Percentiles rank a stretch among this genome's conserved stretches.
Conservation (phyloP, 2,888 invertebrate genomes). For the Elysia crispata region DNA sequence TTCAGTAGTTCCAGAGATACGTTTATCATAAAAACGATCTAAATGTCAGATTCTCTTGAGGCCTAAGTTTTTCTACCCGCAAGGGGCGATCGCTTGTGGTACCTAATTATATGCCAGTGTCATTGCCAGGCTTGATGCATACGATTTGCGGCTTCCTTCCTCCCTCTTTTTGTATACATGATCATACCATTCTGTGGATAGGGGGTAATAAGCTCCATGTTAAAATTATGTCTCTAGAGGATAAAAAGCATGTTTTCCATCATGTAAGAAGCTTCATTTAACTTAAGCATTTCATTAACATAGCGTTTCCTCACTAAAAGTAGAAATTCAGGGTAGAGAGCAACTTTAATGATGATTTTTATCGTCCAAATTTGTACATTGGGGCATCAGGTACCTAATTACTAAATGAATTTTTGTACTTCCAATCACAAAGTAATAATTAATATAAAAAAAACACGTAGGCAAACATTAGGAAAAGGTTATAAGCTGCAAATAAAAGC, state of each 20-base stretch:
- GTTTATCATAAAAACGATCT: too few species aligned
- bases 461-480: constrained; percentile 4
- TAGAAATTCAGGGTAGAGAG: constrained; percentile 9
- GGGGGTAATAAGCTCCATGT: constrained; percentile 1
- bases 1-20: too few species aligned
- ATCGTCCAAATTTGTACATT: not conserved
- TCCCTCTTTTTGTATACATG: not conserved
- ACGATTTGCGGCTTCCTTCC: constrained; percentile 3
- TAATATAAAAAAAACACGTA: not conserved
- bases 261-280: constrained; percentile 4
- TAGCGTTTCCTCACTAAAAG: not conserved
- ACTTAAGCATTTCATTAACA: not conserved
- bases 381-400: not conserved
- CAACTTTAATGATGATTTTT: constrained; percentile 3
- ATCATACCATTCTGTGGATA: constrained; percentile 1
- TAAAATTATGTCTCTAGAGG: constrained; percentile 9
- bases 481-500: constrained; percentile 1
- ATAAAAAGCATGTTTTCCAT: constrained; percentile 1
- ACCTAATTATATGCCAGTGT: not conserved
- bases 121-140: constrained; percentile 4
- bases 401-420: constrained; percentile 1
- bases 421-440: constrained; percentile 3
- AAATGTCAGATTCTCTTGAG: too few species aligned
- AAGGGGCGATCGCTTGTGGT: too few species aligned
- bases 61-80: too few species aligned